Evolutionary conservation across 2,888 invertebrate species (phyloP).

Genomic region (Dasysyrphus tricinctus): DNA sequence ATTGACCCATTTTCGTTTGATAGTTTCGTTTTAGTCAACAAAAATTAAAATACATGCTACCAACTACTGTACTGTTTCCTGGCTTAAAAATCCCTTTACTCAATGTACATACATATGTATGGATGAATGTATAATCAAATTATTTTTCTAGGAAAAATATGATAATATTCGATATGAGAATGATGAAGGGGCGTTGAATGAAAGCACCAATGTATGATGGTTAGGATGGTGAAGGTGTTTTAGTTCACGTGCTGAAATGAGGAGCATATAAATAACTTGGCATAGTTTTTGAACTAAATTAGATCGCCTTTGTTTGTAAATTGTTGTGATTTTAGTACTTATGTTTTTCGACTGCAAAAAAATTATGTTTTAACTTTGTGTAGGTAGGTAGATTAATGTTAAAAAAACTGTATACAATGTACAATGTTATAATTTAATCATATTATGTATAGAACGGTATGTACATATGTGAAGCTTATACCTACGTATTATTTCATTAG

Average conservation of each 20-base stretch:
- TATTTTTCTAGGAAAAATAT: neutral
- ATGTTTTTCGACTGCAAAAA: neutral
- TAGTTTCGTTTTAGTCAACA: too few relatives aligned
- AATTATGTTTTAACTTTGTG: neutral
- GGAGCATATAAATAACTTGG: constrained; percentile 63
- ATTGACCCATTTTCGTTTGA: neutral
- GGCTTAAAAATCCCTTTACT: constrained; percentile 11
- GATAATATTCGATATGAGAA: constrained; percentile 29
- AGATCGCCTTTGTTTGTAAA: constrained; percentile 46
- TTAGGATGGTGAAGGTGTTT: constrained; percentile 35
- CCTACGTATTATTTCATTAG: too few relatives aligned
- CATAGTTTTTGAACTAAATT: constrained; percentile 63
- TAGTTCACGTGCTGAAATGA: constrained; percentile 35
- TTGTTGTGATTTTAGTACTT: constrained; percentile 31
- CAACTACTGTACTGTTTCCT: too few relatives aligned
- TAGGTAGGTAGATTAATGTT: neutral
- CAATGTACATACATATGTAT: too few relatives aligned
- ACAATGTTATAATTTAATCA: too few relatives aligned
- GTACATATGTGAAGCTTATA: too few relatives aligned
- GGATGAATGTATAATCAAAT: constrained; percentile 35
- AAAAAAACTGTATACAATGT: neutral
- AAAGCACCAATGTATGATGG: neutral
- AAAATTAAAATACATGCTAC: too few relatives aligned
- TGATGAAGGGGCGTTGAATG: constrained; percentile 20
- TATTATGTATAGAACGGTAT: too few relatives aligned